These are phyloP conservation scores for Drosophila sordidula DNA, from an alignment of 2,888 invertebrate species.

Conservation along the genomic window DNA sequence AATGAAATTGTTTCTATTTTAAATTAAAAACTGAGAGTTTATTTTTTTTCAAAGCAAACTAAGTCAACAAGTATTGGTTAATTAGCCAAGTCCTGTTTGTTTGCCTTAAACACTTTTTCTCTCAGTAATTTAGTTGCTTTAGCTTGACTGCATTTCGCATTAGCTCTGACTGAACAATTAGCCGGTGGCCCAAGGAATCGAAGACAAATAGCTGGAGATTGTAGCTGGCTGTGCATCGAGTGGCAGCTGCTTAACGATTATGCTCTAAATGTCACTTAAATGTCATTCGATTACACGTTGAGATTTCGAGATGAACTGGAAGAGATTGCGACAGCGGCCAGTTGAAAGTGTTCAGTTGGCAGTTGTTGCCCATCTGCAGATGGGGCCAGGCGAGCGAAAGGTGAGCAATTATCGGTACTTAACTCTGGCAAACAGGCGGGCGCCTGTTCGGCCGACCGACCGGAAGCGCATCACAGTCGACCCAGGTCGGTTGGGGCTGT, in stretches of 20 bases:
- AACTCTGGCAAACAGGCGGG: conserved; percentile 58
- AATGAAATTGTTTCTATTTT: background rate
- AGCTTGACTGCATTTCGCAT: conserved; percentile 14
- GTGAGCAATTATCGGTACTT: conserved; percentile 73
- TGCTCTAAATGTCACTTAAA: conserved; percentile 70
- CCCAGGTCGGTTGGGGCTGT: background rate
- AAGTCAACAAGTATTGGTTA: background rate
- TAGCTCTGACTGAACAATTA: conserved; percentile 18
- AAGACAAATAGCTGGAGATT: conserved; percentile 8
- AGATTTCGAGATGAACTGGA: conserved; percentile 37
- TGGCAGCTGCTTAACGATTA: conserved; percentile 55
- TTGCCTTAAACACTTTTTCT: background rate
- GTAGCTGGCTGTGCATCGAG: conserved; percentile 6
- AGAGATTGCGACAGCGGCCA: conserved; percentile 21
- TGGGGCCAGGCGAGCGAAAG: conserved; percentile 35
- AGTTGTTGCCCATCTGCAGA: conserved; percentile 6
- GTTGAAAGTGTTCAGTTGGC: conserved; percentile 6
- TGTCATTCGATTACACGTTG: conserved; percentile 67
- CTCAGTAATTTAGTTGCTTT: background rate
- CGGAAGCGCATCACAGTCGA: conserved; percentile 35
- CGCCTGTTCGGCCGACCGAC: conserved; percentile 13
- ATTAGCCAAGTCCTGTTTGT: too few species aligned
- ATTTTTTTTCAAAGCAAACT: background rate
- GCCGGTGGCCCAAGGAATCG: conserved; percentile 2
- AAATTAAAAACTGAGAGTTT: too few species aligned